These are phyloP conservation scores for Sebastes aleutianus DNA, from an alignment of 2,797 vertebrate species.

Conservation along the genomic window DNA sequence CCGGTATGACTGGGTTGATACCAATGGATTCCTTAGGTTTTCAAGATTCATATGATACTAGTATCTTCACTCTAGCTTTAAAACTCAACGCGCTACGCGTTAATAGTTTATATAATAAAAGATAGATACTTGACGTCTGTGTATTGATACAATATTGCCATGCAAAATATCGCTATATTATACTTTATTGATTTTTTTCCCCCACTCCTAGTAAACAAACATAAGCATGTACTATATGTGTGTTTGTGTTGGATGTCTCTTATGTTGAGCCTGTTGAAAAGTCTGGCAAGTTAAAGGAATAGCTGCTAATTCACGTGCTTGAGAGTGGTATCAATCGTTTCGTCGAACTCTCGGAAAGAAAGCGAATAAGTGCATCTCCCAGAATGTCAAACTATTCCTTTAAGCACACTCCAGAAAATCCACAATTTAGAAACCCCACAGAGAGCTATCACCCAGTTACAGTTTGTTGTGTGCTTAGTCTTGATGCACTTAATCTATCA, in stretches of 20 bases:
- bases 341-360: not conserved
- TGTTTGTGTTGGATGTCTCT: not conserved
- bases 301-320: not conserved
- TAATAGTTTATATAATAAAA: too few species aligned
- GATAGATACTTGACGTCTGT: too few species aligned
- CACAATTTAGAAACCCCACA: not conserved
- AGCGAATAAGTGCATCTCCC: not conserved
- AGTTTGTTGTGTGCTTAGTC: not conserved
- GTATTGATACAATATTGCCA: too few species aligned
- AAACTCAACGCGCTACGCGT: too few species aligned
- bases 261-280: not conserved
- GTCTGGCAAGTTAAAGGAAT: not conserved
- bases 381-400: not conserved
- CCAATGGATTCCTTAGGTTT: too few species aligned
- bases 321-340: not conserved
- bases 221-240: not conserved
- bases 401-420: not conserved
- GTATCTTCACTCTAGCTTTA: too few species aligned
- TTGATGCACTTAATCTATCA: conserved; percentile 22
- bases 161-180: too few species aligned
- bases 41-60: too few species aligned
- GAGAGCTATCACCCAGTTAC: not conserved
- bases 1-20: too few species aligned
- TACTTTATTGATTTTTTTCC: too few species aligned
- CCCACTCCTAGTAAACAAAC: too few species aligned